Conservation (phyloP, 2,888 invertebrate genomes). For the Dione juno region DNA sequence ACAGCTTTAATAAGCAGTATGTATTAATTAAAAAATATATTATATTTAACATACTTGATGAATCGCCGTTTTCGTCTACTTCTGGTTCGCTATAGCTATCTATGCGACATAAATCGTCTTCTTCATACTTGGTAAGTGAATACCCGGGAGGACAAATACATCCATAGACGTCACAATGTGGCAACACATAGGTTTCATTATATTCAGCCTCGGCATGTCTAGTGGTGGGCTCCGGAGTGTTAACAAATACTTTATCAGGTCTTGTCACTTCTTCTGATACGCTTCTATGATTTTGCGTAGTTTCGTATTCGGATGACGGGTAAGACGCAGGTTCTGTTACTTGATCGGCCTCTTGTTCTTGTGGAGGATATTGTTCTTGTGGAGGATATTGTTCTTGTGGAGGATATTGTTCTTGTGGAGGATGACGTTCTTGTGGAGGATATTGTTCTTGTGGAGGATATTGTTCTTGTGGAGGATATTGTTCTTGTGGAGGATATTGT, state of each 20-base stretch:
- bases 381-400: neutral
- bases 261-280: constrained; percentile 46
- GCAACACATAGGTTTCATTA: constrained; percentile 66
- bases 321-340: constrained; percentile 3
- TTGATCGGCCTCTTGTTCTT: constrained; percentile 3
- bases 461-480: neutral
- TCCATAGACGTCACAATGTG: constrained; percentile 60
- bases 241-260: constrained; percentile 36
- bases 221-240: constrained; percentile 45
- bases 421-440: neutral
- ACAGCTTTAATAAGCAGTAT: neutral
- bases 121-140: constrained; percentile 60
- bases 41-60: constrained; percentile 57
- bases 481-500: neutral
- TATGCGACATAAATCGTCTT: constrained; percentile 67
- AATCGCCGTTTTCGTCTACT: constrained; percentile 46
- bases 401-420: neutral
- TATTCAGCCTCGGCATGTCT: constrained; percentile 62
- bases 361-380: neutral
- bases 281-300: constrained; percentile 24
- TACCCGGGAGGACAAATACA: constrained; percentile 72
- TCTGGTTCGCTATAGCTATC: constrained; percentile 48
- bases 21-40: neutral
- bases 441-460: neutral
- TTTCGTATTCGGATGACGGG: constrained; percentile 3